Conservation (phyloP, 2,797 vertebrate species). For the Rhinophrynus dorsalis region DNA sequence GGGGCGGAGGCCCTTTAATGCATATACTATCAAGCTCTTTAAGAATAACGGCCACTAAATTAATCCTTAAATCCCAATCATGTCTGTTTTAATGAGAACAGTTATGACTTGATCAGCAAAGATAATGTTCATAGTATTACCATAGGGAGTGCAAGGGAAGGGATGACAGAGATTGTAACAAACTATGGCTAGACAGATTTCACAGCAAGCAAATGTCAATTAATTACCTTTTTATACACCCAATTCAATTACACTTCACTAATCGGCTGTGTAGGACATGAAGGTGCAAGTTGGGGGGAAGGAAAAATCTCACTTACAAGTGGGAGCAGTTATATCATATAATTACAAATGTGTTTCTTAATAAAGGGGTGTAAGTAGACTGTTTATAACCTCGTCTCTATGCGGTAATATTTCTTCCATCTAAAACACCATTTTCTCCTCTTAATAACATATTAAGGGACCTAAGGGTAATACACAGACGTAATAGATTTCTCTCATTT, state of each 20-base stretch:
- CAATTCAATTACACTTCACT: constrained; percentile 69
- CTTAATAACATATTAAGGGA: constrained; percentile 41
- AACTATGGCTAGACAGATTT: constrained; percentile 72
- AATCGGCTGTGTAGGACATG: constrained; percentile 71
- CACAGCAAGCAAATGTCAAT: constrained; percentile 65
- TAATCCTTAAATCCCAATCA: constrained; percentile 43
- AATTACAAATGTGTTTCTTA: constrained; percentile 45
- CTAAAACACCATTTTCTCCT: constrained; percentile 29
- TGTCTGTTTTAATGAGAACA: constrained; percentile 63
- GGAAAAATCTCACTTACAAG: constrained; percentile 20
- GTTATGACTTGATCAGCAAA: constrained; percentile 60
- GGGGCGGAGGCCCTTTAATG: constrained; percentile 16
- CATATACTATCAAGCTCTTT: neutral
- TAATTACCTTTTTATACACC: constrained; percentile 76
- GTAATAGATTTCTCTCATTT: constrained; percentile 35
- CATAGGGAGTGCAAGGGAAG: constrained; percentile 53
- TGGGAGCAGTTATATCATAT: constrained; percentile 31
- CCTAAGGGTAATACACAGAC: constrained; percentile 36
- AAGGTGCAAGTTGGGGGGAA: constrained; percentile 43
- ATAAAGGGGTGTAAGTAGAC: constrained; percentile 55
- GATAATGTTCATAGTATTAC: constrained; percentile 66
- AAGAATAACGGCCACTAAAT: constrained; percentile 25
- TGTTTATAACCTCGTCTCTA: constrained; percentile 48
- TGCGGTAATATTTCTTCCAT: constrained; percentile 45
- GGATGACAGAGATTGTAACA: constrained; percentile 51